Evolutionary conservation across 2,888 invertebrate genomes (phyloP), one percentile per base, ranked within the genome.

Genomic region (Smittia sp.): DNA sequence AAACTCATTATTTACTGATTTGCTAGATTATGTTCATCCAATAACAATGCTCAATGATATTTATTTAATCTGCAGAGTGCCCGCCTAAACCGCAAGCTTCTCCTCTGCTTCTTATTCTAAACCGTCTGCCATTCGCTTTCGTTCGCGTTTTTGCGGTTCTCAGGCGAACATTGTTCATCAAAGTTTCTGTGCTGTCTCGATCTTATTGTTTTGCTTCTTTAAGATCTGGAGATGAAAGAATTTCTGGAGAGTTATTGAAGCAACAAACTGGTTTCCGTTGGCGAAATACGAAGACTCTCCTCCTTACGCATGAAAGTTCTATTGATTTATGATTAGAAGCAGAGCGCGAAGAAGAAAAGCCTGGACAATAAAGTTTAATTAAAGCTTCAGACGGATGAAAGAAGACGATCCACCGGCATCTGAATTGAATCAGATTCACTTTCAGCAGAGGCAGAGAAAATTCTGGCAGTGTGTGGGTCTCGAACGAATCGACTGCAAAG

Each of bases 201-300:
- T 58, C 58, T 58, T 58, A 58, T 58, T 58, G 58, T 58, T 22
- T 58, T 13, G n/a, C 22, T 6, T 58, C 13, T 58, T 46, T 9
- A 9, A 32, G 32, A 3, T 38, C 6, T 18, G 1, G 18, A 22
- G 58, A 58, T 22, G 58, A 18, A 20, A 58, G 58, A 22, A 58
- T 6, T 58, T 58, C 3, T 58, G 6, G 6, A 18, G n/a, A 58
- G 22, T 22, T 58, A 58, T 22, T 58, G 18, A 58, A 58, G 58
- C 58, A 58, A 22, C 58, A 58, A 58, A 58, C 58, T 18, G 58
- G 58, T 58, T 58, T n/a, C 22, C 22, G 58, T 58, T 58, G 11
- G 46, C 46, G 15, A 46, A 46, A 46, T 13, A 58, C 13, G 2
- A 7, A 39, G 4, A 46, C n/a, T 46, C 46, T 46, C n/a, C n/a